phyloP scores from a whole-genome alignment of 2,797 vertebrate genomes.

The Acanthurus leucopareius region DNA sequence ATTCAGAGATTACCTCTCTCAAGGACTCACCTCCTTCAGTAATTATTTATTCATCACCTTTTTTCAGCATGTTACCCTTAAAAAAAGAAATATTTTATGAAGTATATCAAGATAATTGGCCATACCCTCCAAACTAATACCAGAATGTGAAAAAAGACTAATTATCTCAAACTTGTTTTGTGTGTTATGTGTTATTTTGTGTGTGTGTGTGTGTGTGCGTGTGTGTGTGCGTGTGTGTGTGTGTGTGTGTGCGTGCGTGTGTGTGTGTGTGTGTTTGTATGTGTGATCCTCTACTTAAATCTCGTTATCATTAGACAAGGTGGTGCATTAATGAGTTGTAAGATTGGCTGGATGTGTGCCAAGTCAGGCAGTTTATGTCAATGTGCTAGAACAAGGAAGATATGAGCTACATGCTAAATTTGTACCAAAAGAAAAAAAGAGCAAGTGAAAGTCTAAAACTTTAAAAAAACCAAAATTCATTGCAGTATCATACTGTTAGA shows the following conservation, averaged over 20 bases:
- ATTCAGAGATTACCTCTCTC: constrained; percentile 24
- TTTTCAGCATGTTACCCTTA: constrained; percentile 8
- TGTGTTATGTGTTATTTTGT: no score
- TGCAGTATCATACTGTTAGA: neutral
- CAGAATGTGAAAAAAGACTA: constrained; percentile 28
- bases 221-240: constrained; percentile 4
- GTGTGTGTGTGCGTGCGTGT: neutral
- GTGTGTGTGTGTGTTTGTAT: constrained; percentile 1
- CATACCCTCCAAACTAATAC: constrained; percentile 27
- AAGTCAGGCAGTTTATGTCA: constrained; percentile 13
- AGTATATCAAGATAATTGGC: constrained; percentile 16
- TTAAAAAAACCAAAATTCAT: neutral
- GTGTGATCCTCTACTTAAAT: constrained; percentile 27
- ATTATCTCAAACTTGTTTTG: constrained; percentile 23
- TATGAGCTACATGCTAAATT: neutral
- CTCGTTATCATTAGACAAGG: constrained; percentile 15
- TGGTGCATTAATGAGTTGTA: constrained; percentile 21
- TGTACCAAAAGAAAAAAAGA: neutral
- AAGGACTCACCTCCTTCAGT: constrained; percentile 10
- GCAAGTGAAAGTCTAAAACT: neutral
- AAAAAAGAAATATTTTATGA: constrained; percentile 2
- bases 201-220: neutral
- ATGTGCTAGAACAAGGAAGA: neutral
- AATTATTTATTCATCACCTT: constrained; percentile 15
- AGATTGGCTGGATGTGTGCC: constrained; percentile 8